Evolutionary conservation across 2,113 vertebrate species (phyloP).

Genomic region (Menidia beryllina): DNA sequence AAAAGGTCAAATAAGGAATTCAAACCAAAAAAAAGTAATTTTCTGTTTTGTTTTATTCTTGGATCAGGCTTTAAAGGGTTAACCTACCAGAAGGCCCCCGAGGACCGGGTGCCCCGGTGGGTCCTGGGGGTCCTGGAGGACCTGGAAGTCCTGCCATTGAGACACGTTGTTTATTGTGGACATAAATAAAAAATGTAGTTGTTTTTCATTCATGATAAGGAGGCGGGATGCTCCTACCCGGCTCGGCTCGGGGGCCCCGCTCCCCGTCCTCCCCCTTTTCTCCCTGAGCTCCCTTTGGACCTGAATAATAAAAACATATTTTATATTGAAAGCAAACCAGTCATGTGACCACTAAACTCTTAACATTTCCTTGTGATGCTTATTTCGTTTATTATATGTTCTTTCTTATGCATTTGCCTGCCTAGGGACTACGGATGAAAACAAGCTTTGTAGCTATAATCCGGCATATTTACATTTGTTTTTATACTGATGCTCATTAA

Average conservation of each 20-base stretch:
- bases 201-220: background rate
- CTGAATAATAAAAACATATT: slow-evolving; percentile 57
- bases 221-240: slow-evolving; percentile 60
- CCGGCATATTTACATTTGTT: too few species aligned
- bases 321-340: slow-evolving; percentile 34
- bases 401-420: too few species aligned
- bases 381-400: too few species aligned
- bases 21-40: too few species aligned
- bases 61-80: too few species aligned
- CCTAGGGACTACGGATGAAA: too few species aligned
- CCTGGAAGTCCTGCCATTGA: slow-evolving; percentile 51
- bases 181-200: background rate
- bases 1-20: too few species aligned
- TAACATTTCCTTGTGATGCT: too few species aligned
- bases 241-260: slow-evolving; percentile 75
- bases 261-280: slow-evolving; percentile 65
- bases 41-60: too few species aligned
- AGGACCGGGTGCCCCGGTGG: slow-evolving; percentile 62
- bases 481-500: too few species aligned
- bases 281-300: slow-evolving; percentile 72
- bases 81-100: slow-evolving; percentile 57
- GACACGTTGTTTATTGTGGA: slow-evolving; percentile 6
- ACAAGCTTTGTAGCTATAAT: too few species aligned
- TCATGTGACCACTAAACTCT: too few species aligned
- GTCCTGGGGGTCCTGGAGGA: slow-evolving; percentile 73